phyloP scores from a whole-genome alignment of 2,888 invertebrate species.

The Tenodera sinensis region DNA sequence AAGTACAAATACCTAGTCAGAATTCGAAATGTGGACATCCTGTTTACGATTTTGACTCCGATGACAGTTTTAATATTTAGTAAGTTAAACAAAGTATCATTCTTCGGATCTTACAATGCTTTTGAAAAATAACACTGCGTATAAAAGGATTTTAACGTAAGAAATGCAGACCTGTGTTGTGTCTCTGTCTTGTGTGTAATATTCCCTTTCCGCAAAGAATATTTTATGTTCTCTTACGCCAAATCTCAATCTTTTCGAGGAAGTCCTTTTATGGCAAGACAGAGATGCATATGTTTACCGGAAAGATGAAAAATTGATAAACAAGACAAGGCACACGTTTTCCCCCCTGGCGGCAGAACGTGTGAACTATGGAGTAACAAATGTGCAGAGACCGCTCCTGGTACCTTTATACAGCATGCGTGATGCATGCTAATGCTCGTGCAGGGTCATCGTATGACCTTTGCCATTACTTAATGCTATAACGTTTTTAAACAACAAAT shows the following conservation, averaged over 20 bases:
- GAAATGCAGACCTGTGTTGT: too few relatives aligned
- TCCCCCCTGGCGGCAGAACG: neutral
- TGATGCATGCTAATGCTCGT: neutral
- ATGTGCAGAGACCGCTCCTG: neutral
- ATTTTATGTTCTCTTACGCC: neutral
- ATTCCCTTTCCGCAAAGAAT: neutral
- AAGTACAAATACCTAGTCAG: neutral
- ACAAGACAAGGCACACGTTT: neutral
- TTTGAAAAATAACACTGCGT: too few relatives aligned
- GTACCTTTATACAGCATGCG: neutral
- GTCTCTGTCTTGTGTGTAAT: neutral
- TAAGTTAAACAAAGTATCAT: too few relatives aligned
- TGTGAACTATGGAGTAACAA: neutral
- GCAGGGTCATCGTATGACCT: neutral
- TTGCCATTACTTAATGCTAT: neutral
- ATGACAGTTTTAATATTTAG: too few relatives aligned
- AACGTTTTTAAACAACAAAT: neutral
- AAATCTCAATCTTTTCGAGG: neutral
- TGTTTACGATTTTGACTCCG: too few relatives aligned
- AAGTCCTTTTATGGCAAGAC: neutral
- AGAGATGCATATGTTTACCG: neutral
- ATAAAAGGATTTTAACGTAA: too few relatives aligned
- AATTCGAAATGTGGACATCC: neutral
- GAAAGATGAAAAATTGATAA: neutral
- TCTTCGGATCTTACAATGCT: too few relatives aligned